Evolutionary conservation across 2,888 invertebrate genomes (phyloP).

Genomic region (Leistus spinibarbis): DNA sequence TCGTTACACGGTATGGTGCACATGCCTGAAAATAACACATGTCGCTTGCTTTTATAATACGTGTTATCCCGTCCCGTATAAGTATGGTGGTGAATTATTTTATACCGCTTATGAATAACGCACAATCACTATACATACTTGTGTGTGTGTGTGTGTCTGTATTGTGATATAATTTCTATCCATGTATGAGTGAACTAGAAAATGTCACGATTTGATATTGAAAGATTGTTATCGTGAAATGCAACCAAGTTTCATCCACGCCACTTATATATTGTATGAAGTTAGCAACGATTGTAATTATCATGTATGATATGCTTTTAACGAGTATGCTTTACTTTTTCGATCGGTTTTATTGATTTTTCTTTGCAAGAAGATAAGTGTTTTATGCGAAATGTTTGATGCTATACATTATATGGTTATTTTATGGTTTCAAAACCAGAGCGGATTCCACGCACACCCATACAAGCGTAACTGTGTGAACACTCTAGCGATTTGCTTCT

Average conservation of each 20-base stretch:
- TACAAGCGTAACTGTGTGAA: no score
- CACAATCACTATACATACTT: not conserved
- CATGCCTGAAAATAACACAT: constrained; percentile 12
- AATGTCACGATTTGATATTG: not conserved
- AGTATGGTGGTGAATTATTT: constrained; percentile 10
- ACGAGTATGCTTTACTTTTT: not conserved
- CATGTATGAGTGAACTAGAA: not conserved
- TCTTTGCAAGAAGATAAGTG: no score
- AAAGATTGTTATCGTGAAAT: not conserved
- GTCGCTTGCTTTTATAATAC: constrained; percentile 10
- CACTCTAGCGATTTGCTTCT: no score
- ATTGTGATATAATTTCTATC: not conserved
- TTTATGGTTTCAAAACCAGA: no score
- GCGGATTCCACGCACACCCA: no score
- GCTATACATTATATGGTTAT: no score
- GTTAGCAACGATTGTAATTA: not conserved
- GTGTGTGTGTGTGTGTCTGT: not conserved
- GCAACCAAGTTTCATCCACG: not conserved
- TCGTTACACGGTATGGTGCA: constrained; percentile 9
- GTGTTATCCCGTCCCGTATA: constrained; percentile 5
- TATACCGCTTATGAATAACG: constrained; percentile 18
- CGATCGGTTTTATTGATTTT: not conserved
- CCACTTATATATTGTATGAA: not conserved
- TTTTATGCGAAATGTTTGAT: no score
- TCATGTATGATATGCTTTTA: not conserved